Evolutionary conservation across 1,140 invertebrate species (phyloP), one percentile per base, ranked within the genome.

Genomic region (Battus philenor): DNA sequence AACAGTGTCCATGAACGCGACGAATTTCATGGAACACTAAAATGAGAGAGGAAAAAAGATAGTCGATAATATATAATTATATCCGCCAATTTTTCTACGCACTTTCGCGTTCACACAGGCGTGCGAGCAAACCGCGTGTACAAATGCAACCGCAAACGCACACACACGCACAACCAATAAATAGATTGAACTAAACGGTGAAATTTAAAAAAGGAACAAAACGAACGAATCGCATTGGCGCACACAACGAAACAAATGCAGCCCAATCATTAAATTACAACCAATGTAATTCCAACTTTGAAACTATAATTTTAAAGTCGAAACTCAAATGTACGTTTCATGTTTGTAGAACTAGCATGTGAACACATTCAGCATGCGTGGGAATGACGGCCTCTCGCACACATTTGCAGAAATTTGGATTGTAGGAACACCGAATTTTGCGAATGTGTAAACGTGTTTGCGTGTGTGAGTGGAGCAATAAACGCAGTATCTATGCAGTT

Each of bases 151-250:
- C 60, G 54, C 64, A 59, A n/a, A 66, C 66, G 47, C 76, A 80
- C 80, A 84, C 80, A 61, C 13, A 44, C 47, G 24, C 55, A 68
- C 65, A 65, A 68, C 80, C 80, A 84, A 84, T 84, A 84, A 84
- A 81, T 84, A 84, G 80, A 84, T 84, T 81, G 78, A 77, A 82
- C 80, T 84, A 84, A 84, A 84, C 76, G 80, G 78, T 84, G 80
- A 82, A 84, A 82, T 84, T 82, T 82, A 84, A 84, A 85, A 84
- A 85, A 85, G 70, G 76, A 85, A 85, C 65, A 81, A 85, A 85
- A 85, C 69, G 65, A 74, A 68, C 73, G 71, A 79, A 74, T 79
- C 70, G 67, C 65, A 67, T 64, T 62, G 63, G 53, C 71, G 43
- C 81, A 81, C 76, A 82, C 81, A 70, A 53, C 7, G 5, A 44